phyloP scores from a whole-genome alignment of 2,888 invertebrate species.

The Oscheius onirici region DNA sequence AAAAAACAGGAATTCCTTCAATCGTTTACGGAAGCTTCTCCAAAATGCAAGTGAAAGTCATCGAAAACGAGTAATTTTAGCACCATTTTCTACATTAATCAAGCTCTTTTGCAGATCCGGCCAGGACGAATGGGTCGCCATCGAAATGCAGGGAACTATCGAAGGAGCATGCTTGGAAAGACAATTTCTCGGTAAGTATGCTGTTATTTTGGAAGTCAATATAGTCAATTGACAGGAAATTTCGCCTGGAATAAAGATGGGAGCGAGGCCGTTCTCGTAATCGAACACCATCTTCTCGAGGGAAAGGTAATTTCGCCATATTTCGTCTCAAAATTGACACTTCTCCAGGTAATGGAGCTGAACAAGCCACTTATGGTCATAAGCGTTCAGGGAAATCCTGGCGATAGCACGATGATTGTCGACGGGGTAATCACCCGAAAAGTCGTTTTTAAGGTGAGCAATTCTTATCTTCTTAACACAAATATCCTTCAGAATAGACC shows the following conservation, averaged over 20 bases:
- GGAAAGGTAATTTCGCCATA: slow-evolving; percentile 43
- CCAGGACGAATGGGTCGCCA: slow-evolving; percentile 59
- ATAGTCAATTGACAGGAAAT: slow-evolving; percentile 48
- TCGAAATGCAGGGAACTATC: slow-evolving; percentile 59
- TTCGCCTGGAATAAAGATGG: slow-evolving; percentile 51
- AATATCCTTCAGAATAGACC: slow-evolving; percentile 37
- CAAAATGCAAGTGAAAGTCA: slow-evolving; percentile 34
- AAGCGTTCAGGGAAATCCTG: slow-evolving; percentile 33
- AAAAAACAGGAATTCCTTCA: neutral
- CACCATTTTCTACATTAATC: neutral
- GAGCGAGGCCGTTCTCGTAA: slow-evolving; percentile 50
- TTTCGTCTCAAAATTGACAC: neutral
- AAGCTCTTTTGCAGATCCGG: slow-evolving; percentile 48
- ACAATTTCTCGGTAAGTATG: slow-evolving; percentile 40
- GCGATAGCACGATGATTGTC: slow-evolving; percentile 34
- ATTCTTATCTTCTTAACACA: too few species aligned
- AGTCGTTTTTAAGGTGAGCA: slow-evolving; percentile 44
- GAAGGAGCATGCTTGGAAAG: slow-evolving; percentile 37
- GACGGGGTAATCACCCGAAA: slow-evolving; percentile 46
- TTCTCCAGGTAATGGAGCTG: slow-evolving; percentile 42
- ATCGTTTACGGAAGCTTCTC: neutral
- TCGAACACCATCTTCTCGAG: slow-evolving; percentile 59
- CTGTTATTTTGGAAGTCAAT: too few species aligned
- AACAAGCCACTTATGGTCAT: slow-evolving; percentile 50
- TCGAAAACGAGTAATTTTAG: slow-evolving; percentile 27